phyloP scores from a whole-genome alignment of 2,113 vertebrate species.

The Crypturellus undulatus region DNA sequence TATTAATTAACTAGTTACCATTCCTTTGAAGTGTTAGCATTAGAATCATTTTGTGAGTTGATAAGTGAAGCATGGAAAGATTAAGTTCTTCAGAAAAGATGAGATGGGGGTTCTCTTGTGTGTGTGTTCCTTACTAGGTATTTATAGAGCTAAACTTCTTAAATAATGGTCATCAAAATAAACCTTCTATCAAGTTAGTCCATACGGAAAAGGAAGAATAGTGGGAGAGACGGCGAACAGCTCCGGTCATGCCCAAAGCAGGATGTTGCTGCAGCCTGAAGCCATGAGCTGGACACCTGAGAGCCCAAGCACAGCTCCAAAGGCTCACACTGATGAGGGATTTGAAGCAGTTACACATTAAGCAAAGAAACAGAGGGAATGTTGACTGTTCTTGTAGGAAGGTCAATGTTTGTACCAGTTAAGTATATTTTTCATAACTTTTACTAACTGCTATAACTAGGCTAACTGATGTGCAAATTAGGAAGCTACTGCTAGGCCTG shows the following conservation, averaged over 20 bases:
- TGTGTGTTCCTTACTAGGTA: background rate
- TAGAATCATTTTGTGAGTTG: slow-evolving; percentile 16
- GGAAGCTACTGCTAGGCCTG: background rate
- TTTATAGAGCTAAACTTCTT: background rate
- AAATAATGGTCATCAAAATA: background rate
- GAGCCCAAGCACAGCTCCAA: background rate
- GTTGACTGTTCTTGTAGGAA: background rate
- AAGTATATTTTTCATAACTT: background rate
- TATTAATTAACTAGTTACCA: slow-evolving; percentile 61
- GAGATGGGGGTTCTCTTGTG: background rate
- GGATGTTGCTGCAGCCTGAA: background rate
- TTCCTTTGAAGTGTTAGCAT: background rate
- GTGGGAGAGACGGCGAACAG: background rate
- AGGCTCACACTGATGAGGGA: background rate
- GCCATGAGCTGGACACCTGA: background rate
- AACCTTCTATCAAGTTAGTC: background rate
- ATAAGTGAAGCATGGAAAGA: background rate
- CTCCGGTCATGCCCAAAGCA: background rate
- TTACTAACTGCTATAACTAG: background rate
- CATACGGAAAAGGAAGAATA: background rate
- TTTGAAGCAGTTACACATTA: background rate
- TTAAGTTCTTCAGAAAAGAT: background rate
- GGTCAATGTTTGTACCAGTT: background rate
- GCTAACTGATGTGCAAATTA: background rate
- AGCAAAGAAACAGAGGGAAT: background rate